Base-by-base conservation (phyloP, 2,888 invertebrate species). In the Mylabris sibirica region DNA sequence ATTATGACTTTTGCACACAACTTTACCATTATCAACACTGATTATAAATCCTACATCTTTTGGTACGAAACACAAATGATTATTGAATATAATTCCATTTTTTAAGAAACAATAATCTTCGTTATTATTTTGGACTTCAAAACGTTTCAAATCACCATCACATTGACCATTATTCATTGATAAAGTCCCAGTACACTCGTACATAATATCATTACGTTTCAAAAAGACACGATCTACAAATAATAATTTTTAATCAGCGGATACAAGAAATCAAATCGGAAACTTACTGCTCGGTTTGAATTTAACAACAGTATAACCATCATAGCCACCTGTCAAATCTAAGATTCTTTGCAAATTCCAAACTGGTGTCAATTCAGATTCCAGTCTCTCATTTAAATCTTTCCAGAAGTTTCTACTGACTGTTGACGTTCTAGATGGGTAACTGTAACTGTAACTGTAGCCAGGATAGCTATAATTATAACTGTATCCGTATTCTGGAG, bases 271-370 rank as follows among this genome's bases (percentile, higher is more conserved):
- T 6, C 17, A 14, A 14, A 12, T 20, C 35, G 3, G 11, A 12
- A 34, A 57, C 60, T 60, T 67, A 71, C 68, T 64, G 12, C 68
- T 65, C 30, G 66, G 66, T 20, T 57, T 22, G 26, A 64, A 71
- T 20, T 24, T 59, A 11, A 62, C 71, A 4, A 74, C 60, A n/a
- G 75, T 75, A 26, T 60, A 63, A 6, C 75, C 75, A 35, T 70
- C 70, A 0, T 72, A 59, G 1, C 75, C 75, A 4, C 64, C 62
- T 5, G 59, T 57, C 60, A 71, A 20, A 3, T 70, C 72, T 11
- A 64, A 34, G 6, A 74, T 61, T 6, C 72, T 68, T 60, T 59
- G 12, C 3, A 74, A 35, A 17, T 24, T 24, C 1, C 61, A 20
- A 22, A 61, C 20, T 2, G 61, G 61, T 38, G 35, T 17, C 38